Percentiles rank a stretch among this genome's conserved stretches.
These are phyloP conservation scores for Sebastes vulpes DNA, from an alignment of 2,797 vertebrate genomes.

Conservation along the genomic window DNA sequence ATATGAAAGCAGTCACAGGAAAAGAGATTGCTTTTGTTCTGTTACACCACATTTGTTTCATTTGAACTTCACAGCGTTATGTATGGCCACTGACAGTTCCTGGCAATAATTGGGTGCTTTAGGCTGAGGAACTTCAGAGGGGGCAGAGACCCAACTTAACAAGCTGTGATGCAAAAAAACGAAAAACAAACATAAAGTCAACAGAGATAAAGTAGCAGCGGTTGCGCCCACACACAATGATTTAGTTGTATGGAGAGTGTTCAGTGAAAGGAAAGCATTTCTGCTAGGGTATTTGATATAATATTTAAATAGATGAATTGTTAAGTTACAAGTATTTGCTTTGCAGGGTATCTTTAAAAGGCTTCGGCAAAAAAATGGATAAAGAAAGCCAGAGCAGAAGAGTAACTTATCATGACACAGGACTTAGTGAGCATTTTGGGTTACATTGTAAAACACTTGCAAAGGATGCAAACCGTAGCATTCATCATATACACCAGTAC, in stretches of 20 bases:
- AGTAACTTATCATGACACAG: neutral
- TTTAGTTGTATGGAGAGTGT: neutral
- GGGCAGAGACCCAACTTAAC: slow-evolving; percentile 10
- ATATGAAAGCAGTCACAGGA: slow-evolving; percentile 39
- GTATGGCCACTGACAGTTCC: slow-evolving; percentile 22
- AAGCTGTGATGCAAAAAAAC: slow-evolving; percentile 2
- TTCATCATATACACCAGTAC: neutral
- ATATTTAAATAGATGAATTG: neutral
- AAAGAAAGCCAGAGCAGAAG: neutral
- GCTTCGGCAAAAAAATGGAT: neutral
- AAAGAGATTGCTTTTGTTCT: slow-evolving; percentile 38
- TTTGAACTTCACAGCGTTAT: slow-evolving; percentile 46
- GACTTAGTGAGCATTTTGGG: neutral
- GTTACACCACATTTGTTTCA: slow-evolving; percentile 33
- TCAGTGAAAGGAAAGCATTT: neutral
- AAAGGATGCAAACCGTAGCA: neutral
- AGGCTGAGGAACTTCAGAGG: slow-evolving; percentile 40
- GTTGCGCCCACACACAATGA: slow-evolving; percentile 17
- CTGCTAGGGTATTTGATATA: neutral
- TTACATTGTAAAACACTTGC: neutral
- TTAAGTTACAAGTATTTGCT: neutral
- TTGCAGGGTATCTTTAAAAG: neutral
- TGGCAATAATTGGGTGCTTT: slow-evolving; percentile 57
- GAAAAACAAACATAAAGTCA: neutral
- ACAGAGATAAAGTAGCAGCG: neutral